Conservation (phyloP, 2,888 invertebrate species). For the Athalia rosae region DNA sequence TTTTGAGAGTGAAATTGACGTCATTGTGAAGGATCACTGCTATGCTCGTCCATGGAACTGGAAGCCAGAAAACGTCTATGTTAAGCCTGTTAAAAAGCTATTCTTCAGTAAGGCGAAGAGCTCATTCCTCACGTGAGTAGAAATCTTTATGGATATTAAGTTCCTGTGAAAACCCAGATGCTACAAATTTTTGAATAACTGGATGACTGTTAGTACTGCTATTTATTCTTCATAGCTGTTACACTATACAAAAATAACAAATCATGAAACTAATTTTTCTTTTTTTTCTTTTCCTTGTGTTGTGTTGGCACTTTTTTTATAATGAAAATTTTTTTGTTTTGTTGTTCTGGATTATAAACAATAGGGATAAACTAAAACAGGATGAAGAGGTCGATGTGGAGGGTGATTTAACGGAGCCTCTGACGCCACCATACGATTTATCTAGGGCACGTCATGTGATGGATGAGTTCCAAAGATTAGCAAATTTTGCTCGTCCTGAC, state of each 20-base stretch:
- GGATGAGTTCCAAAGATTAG: conserved; percentile 83
- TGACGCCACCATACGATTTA: conserved; percentile 77
- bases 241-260: conserved; percentile 47
- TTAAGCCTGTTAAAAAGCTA: conserved; percentile 77
- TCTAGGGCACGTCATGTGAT: conserved; percentile 79
- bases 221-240: conserved; percentile 47
- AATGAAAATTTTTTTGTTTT: not conserved
- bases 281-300: conserved; percentile 24
- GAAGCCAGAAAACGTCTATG: conserved; percentile 79
- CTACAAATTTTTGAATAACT: not conserved
- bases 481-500: conserved; percentile 77
- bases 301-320: conserved; percentile 4
- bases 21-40: conserved; percentile 81
- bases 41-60: conserved; percentile 84
- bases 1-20: conserved; percentile 69
- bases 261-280: conserved; percentile 60
- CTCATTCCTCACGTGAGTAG: conserved; percentile 12
- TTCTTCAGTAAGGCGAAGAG: conserved; percentile 70
- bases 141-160: not conserved
- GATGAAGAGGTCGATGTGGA: conserved; percentile 74
- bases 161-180: too few relatives aligned
- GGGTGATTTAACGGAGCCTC: conserved; percentile 67
- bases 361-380: conserved; percentile 55
- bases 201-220: not conserved
- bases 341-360: conserved; percentile 2